phyloP scores from a whole-genome alignment of 2,113 vertebrate genomes.

The Austrofundulus limnaeus region DNA sequence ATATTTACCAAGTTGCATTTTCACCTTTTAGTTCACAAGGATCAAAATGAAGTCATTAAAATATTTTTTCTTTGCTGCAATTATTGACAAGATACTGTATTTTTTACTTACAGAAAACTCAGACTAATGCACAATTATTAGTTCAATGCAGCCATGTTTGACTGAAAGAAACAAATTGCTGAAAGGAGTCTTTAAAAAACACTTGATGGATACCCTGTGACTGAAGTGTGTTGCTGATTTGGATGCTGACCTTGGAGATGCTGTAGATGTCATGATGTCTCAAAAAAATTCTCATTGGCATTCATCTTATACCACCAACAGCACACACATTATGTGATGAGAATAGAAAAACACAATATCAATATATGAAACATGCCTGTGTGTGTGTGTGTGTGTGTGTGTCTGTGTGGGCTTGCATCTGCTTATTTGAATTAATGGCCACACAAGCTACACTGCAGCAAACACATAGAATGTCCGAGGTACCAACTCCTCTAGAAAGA shows the following conservation, averaged over 20 bases:
- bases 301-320: constrained; percentile 76
- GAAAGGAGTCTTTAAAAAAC: constrained; percentile 18
- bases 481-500: constrained; percentile 17
- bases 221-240: constrained; percentile 54
- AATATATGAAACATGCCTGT: constrained; percentile 60
- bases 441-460: constrained; percentile 21
- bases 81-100: constrained; percentile 6
- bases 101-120: constrained; percentile 17
- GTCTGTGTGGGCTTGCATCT: constrained; percentile 22
- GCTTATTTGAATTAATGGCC: constrained; percentile 58
- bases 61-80: constrained; percentile 8
- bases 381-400: constrained; percentile 11
- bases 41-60: neutral
- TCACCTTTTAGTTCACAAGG: neutral
- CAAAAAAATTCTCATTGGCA: constrained; percentile 62
- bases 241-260: constrained; percentile 70
- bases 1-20: neutral
- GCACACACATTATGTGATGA: constrained; percentile 76
- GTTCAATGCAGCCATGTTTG: constrained; percentile 46
- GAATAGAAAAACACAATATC: constrained; percentile 66
- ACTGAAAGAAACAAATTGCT: constrained; percentile 57
- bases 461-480: constrained; percentile 12
- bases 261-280: constrained; percentile 63
- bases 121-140: constrained; percentile 18
- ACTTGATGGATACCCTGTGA: constrained; percentile 39